These are phyloP conservation scores for Megaustenia siamemsis DNA, from an alignment of 2,888 invertebrate genomes.

Conservation along the genomic window DNA sequence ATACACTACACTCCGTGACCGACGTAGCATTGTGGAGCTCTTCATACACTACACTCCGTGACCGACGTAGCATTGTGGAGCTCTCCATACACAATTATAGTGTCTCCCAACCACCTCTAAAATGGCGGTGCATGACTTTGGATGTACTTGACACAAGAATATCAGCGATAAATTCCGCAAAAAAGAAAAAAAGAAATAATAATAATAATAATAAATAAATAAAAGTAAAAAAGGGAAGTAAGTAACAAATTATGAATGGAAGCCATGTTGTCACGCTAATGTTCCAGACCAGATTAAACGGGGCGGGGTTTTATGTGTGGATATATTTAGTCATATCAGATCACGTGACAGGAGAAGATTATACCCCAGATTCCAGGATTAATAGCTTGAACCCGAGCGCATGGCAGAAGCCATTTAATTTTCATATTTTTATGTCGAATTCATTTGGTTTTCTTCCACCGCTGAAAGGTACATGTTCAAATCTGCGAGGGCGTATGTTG, in stretches of 20 bases:
- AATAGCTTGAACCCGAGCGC: background rate
- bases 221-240: background rate
- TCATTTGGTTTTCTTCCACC: background rate
- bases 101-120: no score
- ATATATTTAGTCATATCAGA: slow-evolving; percentile 9
- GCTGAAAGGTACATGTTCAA: background rate
- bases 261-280: background rate
- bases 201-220: no score
- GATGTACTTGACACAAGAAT: no score
- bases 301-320: background rate
- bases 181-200: no score
- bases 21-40: no score
- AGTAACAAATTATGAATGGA: slow-evolving; percentile 24
- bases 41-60: no score
- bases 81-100: no score
- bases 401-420: slow-evolving; percentile 24
- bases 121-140: no score
- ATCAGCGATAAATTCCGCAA: no score
- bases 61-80: no score
- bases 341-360: background rate
- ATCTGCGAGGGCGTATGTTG: background rate
- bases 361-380: background rate
- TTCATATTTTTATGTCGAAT: background rate
- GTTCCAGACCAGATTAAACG: slow-evolving; percentile 11
- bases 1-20: no score